phyloP scores from a whole-genome alignment of 2,888 invertebrate genomes.

The Drosophila robusta region DNA sequence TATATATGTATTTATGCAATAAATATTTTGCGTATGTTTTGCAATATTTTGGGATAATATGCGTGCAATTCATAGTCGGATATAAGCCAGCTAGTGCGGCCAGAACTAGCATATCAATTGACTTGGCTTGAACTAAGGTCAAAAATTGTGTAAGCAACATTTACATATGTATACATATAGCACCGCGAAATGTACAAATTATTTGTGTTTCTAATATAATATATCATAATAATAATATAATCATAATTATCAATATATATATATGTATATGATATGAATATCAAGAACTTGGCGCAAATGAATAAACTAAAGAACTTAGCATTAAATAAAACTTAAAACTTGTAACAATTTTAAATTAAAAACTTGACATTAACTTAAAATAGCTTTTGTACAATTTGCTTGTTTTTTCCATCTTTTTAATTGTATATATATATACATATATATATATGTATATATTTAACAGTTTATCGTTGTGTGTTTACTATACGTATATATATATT shows the following conservation, averaged over 20 bases:
- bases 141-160: conserved; percentile 40
- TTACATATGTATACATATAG: conserved; percentile 72
- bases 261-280: conserved; percentile 18
- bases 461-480: conserved; percentile 68
- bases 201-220: conserved; percentile 35
- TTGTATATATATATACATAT: conserved; percentile 24
- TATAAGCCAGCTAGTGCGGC: conserved; percentile 38
- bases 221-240: conserved; percentile 22
- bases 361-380: conserved; percentile 60
- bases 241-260: conserved; percentile 13
- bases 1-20: conserved; percentile 58
- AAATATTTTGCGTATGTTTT: conserved; percentile 57
- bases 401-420: conserved; percentile 31
- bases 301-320: conserved; percentile 50
- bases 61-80: conserved; percentile 57
- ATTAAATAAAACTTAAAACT: conserved; percentile 65
- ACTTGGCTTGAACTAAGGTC: conserved; percentile 49
- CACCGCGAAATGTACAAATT: conserved; percentile 78
- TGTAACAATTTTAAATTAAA: conserved; percentile 63
- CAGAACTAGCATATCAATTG: conserved; percentile 49
- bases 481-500: conserved; percentile 34
- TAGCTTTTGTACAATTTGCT: conserved; percentile 75
- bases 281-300: conserved; percentile 35
- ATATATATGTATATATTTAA: conserved; percentile 53
- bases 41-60: conserved; percentile 47